Conservation (phyloP, 2,888 invertebrate genomes). For the Galeopsomyia nigrocyanea region DNA sequence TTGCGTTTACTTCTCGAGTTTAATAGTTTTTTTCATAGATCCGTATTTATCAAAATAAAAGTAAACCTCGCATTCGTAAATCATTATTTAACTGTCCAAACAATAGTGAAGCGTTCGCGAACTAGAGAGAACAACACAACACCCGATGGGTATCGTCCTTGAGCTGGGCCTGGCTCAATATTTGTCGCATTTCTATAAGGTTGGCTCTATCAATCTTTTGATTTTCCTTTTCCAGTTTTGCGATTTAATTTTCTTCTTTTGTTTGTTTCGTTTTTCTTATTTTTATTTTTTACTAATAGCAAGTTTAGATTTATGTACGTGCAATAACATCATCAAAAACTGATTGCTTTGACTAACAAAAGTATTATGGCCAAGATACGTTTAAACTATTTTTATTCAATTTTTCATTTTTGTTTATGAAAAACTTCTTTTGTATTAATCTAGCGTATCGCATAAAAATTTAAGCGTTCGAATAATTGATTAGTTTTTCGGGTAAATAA, state of each 20-base stretch:
- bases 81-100: neutral
- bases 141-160: slow-evolving; percentile 67
- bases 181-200: slow-evolving; percentile 47
- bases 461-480: no score
- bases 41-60: no score
- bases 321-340: neutral
- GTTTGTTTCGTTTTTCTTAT: neutral
- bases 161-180: slow-evolving; percentile 49
- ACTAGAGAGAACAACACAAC: slow-evolving; percentile 76
- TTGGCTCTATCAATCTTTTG: slow-evolving; percentile 37
- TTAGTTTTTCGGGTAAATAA: no score
- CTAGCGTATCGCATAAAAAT: no score
- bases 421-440: no score
- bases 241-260: neutral
- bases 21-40: no score
- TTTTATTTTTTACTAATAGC: neutral
- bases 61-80: no score
- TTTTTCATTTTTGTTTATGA: no score
- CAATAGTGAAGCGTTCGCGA: slow-evolving; percentile 81
- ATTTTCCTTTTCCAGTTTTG: neutral
- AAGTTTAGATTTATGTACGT: neutral
- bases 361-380: no score
- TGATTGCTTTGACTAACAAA: neutral
- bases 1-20: no score
- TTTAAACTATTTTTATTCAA: no score